phyloP scores from a whole-genome alignment of 2,888 invertebrate genomes.

The Watsonalla binaria region DNA sequence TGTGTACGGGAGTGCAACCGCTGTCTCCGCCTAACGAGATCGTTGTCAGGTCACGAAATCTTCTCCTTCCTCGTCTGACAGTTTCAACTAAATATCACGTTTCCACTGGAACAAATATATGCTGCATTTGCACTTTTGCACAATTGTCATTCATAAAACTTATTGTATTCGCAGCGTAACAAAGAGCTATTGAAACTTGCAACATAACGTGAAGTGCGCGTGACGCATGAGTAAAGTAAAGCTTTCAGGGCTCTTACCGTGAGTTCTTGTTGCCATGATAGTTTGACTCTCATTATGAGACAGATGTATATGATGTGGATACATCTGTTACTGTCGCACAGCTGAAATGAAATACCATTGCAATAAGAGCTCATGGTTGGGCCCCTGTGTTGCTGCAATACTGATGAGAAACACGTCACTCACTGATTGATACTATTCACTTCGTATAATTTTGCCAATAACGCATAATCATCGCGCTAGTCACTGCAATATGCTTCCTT shows the following conservation, averaged over 20 bases:
- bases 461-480: neutral
- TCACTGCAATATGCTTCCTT: neutral
- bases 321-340: too few relatives aligned
- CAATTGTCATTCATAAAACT: constrained; percentile 32
- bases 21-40: constrained; percentile 27
- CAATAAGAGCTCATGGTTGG: too few relatives aligned
- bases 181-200: constrained; percentile 22
- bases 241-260: constrained; percentile 2
- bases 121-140: constrained; percentile 9
- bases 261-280: too few relatives aligned
- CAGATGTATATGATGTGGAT: too few relatives aligned
- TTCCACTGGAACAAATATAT: constrained; percentile 15
- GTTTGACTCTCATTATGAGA: too few relatives aligned
- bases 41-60: constrained; percentile 48
- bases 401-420: constrained; percentile 7
- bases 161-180: constrained; percentile 30
- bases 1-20: constrained; percentile 21
- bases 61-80: constrained; percentile 36
- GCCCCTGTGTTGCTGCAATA: constrained; percentile 1
- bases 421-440: constrained; percentile 1
- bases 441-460: neutral
- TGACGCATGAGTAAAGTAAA: constrained; percentile 7
- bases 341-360: too few relatives aligned
- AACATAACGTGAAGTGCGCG: constrained; percentile 3
- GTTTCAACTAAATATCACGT: constrained; percentile 36